Conservation (phyloP, 2,888 invertebrate species). For the Cremastinae sp. region DNA sequence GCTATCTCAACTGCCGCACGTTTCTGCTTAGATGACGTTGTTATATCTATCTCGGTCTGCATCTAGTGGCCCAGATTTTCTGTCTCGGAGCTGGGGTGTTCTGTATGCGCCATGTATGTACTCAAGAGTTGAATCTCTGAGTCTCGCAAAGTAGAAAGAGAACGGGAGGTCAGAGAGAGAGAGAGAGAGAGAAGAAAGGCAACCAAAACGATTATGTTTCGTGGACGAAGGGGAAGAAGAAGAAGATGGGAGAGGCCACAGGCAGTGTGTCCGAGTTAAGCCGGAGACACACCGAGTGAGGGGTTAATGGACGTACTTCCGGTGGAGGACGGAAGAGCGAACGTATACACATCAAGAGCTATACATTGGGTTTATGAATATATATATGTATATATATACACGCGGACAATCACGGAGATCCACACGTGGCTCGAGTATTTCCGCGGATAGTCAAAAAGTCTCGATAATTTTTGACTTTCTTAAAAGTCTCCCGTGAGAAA, state of each 20-base stretch:
- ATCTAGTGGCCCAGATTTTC: conserved; percentile 50
- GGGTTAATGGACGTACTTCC: conserved; percentile 60
- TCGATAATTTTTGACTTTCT: conserved; percentile 17
- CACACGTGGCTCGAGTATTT: conserved; percentile 33
- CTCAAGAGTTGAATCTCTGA: conserved; percentile 35
- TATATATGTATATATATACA: conserved; percentile 10
- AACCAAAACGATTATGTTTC: conserved; percentile 43
- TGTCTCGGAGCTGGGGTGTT: conserved; percentile 25
- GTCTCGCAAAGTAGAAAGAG: conserved; percentile 16
- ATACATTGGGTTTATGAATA: not conserved
- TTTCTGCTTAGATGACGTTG: conserved; percentile 18
- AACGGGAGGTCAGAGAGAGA: conserved; percentile 4
- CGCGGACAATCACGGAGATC: conserved; percentile 10
- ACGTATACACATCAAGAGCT: conserved; percentile 39
- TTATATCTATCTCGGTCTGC: conserved; percentile 12
- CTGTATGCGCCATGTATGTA: conserved; percentile 23
- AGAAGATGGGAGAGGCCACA: conserved; percentile 43
- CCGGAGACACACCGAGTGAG: conserved; percentile 57
- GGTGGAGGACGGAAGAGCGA: conserved; percentile 46
- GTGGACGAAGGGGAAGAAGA: conserved; percentile 59
- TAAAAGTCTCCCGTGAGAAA: too few relatives aligned
- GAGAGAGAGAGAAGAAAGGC: conserved; percentile 11
- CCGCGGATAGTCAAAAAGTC: not conserved
- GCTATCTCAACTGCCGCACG: conserved; percentile 21
- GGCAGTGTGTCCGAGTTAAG: conserved; percentile 51